Percentiles rank a stretch among this genome's conserved stretches.
These are phyloP conservation scores for Noctua janthina DNA, from an alignment of 2,888 invertebrate species.

Conservation along the genomic window DNA sequence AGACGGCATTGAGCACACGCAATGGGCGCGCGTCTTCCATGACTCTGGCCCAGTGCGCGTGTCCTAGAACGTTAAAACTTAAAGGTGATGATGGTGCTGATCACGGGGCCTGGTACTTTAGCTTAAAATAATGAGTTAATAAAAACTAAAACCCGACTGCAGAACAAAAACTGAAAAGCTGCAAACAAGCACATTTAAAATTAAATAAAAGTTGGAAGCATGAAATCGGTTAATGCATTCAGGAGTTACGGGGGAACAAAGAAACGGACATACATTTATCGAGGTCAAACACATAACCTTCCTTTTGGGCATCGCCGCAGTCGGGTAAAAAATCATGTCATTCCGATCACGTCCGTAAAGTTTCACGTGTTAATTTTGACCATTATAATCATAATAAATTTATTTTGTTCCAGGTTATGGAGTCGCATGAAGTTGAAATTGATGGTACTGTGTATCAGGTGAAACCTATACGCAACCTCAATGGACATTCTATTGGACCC, in stretches of 20 bases:
- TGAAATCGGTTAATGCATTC: too few species aligned
- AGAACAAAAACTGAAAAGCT: too few species aligned
- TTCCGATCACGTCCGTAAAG: background rate
- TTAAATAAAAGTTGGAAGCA: too few species aligned
- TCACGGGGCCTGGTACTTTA: background rate
- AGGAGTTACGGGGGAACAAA: too few species aligned
- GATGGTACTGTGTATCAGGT: constrained; percentile 99
- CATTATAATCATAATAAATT: background rate
- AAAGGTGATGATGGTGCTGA: background rate
- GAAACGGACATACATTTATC: too few species aligned
- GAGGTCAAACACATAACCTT: background rate
- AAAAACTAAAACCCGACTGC: too few species aligned
- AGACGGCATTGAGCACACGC: background rate
- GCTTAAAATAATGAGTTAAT: background rate
- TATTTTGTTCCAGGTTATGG: constrained; percentile 94
- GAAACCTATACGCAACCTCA: constrained; percentile 99
- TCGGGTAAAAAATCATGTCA: background rate
- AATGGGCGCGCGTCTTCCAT: background rate
- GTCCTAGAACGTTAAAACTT: too few species aligned
- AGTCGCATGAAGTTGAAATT: constrained; percentile 99
- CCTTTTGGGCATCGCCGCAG: background rate
- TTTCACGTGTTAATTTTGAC: background rate
- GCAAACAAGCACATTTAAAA: too few species aligned
- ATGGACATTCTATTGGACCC: constrained; percentile 99
- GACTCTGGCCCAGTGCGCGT: background rate